Evolutionary conservation across 2,888 invertebrate genomes (phyloP).

Genomic region (Esperia sulphurella): DNA sequence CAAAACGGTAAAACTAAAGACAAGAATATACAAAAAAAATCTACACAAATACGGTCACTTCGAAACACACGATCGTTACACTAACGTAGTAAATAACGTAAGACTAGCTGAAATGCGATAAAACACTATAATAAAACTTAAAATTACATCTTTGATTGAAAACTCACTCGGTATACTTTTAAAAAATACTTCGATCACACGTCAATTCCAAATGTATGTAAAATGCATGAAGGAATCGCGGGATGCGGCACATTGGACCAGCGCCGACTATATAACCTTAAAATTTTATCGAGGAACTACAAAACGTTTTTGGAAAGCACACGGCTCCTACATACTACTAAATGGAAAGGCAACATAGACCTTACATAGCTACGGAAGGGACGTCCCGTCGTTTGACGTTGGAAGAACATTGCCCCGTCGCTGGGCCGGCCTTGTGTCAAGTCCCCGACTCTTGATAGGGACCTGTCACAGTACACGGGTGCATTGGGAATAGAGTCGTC

Average conservation of each 20-base stretch:
- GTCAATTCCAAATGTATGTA: constrained; percentile 63
- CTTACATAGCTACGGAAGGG: constrained; percentile 46
- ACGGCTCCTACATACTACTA: constrained; percentile 30
- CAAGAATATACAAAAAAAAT: constrained; percentile 69
- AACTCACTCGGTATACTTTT: constrained; percentile 70
- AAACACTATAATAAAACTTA: constrained; percentile 73
- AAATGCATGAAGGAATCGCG: constrained; percentile 56
- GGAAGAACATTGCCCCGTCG: constrained; percentile 28
- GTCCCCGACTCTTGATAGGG: constrained; percentile 86
- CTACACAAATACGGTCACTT: constrained; percentile 59
- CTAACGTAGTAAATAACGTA: constrained; percentile 64
- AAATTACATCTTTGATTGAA: constrained; percentile 76
- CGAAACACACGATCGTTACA: constrained; percentile 62
- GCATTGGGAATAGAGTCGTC: constrained; percentile 93
- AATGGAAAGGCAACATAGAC: constrained; percentile 38
- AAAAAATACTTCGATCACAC: constrained; percentile 61
- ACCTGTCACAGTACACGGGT: constrained; percentile 91
- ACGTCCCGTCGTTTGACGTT: constrained; percentile 29
- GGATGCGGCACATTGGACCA: constrained; percentile 44
- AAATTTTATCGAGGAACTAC: constrained; percentile 60
- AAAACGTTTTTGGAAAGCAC: constrained; percentile 54
- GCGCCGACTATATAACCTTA: constrained; percentile 24
- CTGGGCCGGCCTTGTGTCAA: constrained; percentile 58
- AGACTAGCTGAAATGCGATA: constrained; percentile 79
- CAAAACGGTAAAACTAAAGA: constrained; percentile 57